Conservation (phyloP, 2,797 vertebrate species). For the Macrochelys suwanniensis region DNA sequence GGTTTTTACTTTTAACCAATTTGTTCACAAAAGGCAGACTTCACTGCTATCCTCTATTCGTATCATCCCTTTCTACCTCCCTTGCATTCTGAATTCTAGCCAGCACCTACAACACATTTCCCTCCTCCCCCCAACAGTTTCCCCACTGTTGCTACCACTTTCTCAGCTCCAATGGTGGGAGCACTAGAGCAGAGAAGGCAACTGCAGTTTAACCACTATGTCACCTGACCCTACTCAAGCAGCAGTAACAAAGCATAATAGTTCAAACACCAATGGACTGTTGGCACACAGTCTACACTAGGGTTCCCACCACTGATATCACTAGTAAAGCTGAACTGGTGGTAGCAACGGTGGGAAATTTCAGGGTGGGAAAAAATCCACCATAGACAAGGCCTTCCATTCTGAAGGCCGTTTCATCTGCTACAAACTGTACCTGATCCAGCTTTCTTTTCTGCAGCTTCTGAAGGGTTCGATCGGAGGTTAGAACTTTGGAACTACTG, state of each 20-base stretch:
- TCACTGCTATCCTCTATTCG: not conserved
- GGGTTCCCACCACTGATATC: accelerated
- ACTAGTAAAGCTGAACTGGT: conserved; percentile 13
- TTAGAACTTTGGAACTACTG: conserved; percentile 94
- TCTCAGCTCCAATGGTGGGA: not conserved
- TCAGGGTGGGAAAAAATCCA: not conserved
- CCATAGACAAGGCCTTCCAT: not conserved
- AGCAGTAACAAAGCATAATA: not conserved
- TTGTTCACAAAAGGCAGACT: not conserved
- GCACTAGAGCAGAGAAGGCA: not conserved
- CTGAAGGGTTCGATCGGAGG: conserved; percentile 94
- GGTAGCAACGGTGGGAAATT: not conserved
- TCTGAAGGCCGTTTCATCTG: accelerated
- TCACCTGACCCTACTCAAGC: not conserved
- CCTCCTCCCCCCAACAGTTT: not conserved
- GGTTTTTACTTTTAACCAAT: not conserved
- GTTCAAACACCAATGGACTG: not conserved
- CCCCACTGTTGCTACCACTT: not conserved
- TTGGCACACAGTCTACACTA: not conserved
- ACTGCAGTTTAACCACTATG: not conserved
- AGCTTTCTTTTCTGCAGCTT: conserved; percentile 90
- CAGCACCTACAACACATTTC: not conserved
- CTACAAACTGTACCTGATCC: conserved; percentile 85
- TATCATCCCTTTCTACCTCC: not conserved
- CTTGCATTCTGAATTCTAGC: not conserved